Evolutionary conservation across 2,113 vertebrate genomes (phyloP), one percentile per base, ranked within the genome.

Genomic region (Pantherophis guttatus): DNA sequence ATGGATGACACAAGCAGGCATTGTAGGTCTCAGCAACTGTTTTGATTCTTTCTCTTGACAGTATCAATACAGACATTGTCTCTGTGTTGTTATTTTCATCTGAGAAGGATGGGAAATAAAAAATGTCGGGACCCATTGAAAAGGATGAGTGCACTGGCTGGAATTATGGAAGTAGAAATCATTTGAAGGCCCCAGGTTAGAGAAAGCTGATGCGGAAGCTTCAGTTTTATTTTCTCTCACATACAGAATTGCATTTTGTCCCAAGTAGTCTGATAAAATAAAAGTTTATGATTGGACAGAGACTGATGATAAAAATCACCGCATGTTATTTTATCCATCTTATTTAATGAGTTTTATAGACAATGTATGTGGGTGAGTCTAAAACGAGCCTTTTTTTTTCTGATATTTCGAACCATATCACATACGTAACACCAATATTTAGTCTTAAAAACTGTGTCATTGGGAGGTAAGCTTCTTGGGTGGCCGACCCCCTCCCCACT

Each of bases 331-430:
- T 95, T 93, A 96, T 65, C 81, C 15, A 11, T 53, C 94, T 88
- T 91, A 92, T 92, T 93, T 96, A 97, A 97, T 96, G 97, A 96
- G 96, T 90, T 96, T 94, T 62, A 55, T 5, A 21, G 29, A 33
- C 10, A 5, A 24, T 59, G 21, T 48, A 58, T 48, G 10, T 48
- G 33, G 23, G 2, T 58, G 87, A 33, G n/a, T 89, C 2, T 39
- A 23, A 39, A 17, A 21, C 26, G 3, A 53, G 50, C 33, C 70
- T 3, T 17, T 75, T 75, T 75, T 33, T 19, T 5, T 3, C 70
- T 75, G n/a, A n/a, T 33, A 33, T 10, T 17, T 88, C 3, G 55
- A 8, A 33, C 19, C 33, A 48, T 48, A 17, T 44, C 13, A 53
- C 92, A 90, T 88, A 92, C 7, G 1, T 8, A 48, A 58, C 57